These are phyloP conservation scores for Phenganax subtilis DNA, from an alignment of 92 coral and sea anemone genomes.

Conservation along the genomic window DNA sequence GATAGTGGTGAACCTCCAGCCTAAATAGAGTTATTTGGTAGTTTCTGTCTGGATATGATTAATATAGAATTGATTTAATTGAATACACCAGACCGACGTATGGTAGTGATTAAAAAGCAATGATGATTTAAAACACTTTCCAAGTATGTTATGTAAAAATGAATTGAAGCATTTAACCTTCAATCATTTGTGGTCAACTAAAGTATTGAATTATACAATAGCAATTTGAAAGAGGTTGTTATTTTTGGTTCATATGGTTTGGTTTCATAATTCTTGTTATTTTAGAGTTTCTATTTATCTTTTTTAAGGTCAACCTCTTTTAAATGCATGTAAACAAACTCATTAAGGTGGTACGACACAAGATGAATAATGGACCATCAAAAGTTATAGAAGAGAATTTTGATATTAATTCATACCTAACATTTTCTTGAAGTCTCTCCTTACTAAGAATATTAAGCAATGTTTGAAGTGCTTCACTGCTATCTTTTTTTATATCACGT, in stretches of 20 bases:
- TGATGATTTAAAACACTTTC: not conserved
- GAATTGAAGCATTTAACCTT: conserved; percentile 8
- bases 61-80: too few relatives aligned
- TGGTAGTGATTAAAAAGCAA: not conserved
- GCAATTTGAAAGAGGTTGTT: not conserved
- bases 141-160: not conserved
- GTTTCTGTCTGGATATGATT: too few relatives aligned
- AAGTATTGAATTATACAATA: not conserved
- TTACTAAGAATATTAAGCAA: not conserved
- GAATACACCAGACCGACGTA: not conserved
- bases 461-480: not conserved
- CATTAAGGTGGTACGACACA: too few relatives aligned
- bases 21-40: too few relatives aligned
- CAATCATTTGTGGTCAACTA: not conserved
- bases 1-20: too few relatives aligned
- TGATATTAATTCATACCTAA: not conserved
- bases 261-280: too few relatives aligned
- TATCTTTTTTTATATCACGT: too few relatives aligned
- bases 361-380: not conserved
- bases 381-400: not conserved
- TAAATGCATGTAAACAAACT: too few relatives aligned
- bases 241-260: too few relatives aligned
- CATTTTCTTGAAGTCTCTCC: not conserved
- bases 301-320: too few relatives aligned
- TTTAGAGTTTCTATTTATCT: too few relatives aligned